Percentiles rank a stretch among this genome's conserved stretches.
phyloP scores from a whole-genome alignment of 1,140 invertebrate genomes.

The Lepidurus couesii region DNA sequence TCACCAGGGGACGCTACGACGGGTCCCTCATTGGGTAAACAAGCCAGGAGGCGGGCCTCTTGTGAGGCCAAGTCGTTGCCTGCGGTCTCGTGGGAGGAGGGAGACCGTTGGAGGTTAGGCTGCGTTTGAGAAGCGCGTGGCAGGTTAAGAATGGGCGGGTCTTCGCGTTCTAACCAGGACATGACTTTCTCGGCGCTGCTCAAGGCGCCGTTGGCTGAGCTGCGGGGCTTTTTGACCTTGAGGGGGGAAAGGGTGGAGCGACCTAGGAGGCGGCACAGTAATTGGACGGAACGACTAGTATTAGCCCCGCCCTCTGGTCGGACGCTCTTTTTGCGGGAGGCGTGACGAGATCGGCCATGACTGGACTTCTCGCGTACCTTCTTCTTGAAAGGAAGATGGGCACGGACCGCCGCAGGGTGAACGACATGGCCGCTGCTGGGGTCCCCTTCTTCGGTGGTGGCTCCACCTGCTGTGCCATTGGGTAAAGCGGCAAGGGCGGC shows the following conservation, averaged over 20 bases:
- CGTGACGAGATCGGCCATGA: neutral
- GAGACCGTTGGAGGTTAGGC: no score
- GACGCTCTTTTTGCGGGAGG: neutral
- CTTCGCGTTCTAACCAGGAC: constrained; percentile 32
- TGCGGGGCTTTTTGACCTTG: neutral
- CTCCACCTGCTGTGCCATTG: constrained; percentile 66
- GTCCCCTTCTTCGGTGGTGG: constrained; percentile 60
- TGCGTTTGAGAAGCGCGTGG: no score
- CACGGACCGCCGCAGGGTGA: constrained; percentile 61
- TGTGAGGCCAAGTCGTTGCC: no score
- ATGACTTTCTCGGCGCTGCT: constrained; percentile 32
- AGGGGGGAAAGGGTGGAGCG: neutral
- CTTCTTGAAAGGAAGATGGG: constrained; percentile 66
- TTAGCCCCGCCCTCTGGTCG: neutral
- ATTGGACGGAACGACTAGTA: neutral
- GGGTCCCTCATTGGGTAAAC: neutral
- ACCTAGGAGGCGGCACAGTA: constrained; percentile 21
- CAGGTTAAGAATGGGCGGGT: neutral
- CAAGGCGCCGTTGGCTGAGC: constrained; percentile 18
- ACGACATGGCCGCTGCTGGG: constrained; percentile 51
- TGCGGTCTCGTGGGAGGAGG: no score
- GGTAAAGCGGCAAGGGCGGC: constrained; percentile 57
- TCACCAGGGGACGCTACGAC: neutral
- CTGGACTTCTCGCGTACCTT: constrained; percentile 56
- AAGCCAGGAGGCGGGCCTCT: neutral